These are phyloP conservation scores for Ferrisia virgata DNA, from an alignment of 2,888 invertebrate species.

Conservation along the genomic window DNA sequence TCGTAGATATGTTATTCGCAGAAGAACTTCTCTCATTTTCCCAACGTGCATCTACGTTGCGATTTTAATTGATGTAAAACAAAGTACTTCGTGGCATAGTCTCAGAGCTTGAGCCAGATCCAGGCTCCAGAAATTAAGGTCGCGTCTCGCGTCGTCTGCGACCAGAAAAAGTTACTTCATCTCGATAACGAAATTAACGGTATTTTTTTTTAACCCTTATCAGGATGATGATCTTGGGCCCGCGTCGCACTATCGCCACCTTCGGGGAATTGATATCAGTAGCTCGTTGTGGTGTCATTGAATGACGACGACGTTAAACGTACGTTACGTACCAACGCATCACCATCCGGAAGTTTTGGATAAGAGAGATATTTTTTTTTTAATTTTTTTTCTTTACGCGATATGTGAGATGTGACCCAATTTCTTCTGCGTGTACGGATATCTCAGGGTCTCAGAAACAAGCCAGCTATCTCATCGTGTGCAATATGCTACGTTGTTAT, in stretches of 20 bases:
- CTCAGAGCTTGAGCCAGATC: background rate
- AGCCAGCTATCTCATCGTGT: background rate
- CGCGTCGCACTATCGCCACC: too few species aligned
- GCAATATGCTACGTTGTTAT: background rate
- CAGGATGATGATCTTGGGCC: too few species aligned
- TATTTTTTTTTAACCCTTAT: background rate
- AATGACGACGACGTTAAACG: too few species aligned
- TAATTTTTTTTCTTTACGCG: background rate
- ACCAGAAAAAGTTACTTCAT: background rate
- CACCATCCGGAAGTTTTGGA: background rate
- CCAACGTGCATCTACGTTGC: too few species aligned
- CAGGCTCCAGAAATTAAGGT: slow-evolving; percentile 7
- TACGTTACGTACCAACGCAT: too few species aligned
- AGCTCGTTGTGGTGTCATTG: too few species aligned
- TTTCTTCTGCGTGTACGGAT: background rate
- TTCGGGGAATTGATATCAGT: background rate
- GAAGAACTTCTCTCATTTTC: too few species aligned
- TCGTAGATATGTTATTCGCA: background rate
- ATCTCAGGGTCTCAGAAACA: background rate
- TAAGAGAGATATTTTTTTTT: background rate
- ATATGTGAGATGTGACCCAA: background rate
- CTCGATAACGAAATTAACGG: background rate
- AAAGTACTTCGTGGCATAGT: background rate
- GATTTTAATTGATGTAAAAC: slow-evolving; percentile 11
- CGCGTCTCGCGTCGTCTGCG: slow-evolving; percentile 26